Evolutionary conservation across 2,113 vertebrate genomes (phyloP).

Genomic region (Morone saxatilis): DNA sequence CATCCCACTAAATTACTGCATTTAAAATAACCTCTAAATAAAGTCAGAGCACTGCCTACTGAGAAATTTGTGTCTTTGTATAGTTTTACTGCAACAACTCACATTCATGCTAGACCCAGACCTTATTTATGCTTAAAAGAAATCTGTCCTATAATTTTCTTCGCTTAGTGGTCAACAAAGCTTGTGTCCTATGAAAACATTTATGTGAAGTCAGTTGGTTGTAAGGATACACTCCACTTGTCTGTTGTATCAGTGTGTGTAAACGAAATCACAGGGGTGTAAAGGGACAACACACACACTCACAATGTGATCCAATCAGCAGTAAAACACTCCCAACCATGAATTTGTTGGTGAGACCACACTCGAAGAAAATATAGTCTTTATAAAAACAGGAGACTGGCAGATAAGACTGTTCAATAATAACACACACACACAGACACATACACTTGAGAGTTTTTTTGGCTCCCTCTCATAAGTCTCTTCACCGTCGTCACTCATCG

Average conservation of each 20-base stretch:
- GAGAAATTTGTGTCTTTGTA: not conserved
- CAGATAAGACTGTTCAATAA: slow-evolving; percentile 31
- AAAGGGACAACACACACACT: slow-evolving; percentile 32
- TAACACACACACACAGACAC: slow-evolving; percentile 16
- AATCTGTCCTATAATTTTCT: not conserved
- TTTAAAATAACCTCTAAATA: too few relatives aligned
- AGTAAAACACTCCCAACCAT: slow-evolving; percentile 67
- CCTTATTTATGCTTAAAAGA: slow-evolving; percentile 18
- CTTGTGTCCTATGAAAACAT: slow-evolving; percentile 21
- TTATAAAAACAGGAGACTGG: slow-evolving; percentile 42
- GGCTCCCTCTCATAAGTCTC: slow-evolving; percentile 1
- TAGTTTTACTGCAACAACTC: not conserved
- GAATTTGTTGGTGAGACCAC: slow-evolving; percentile 46
- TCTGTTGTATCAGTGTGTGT: slow-evolving; percentile 30
- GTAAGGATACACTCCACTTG: not conserved
- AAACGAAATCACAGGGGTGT: slow-evolving; percentile 27
- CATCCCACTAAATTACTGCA: too few relatives aligned
- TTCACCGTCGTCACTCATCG: slow-evolving; percentile 33
- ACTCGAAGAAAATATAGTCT: slow-evolving; percentile 53
- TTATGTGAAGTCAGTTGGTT: slow-evolving; percentile 13
- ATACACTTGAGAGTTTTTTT: not conserved
- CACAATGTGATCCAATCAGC: slow-evolving; percentile 64
- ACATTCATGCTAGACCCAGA: not conserved
- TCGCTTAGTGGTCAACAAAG: not conserved
- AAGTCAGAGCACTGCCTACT: not conserved